Evolutionary conservation across 2,797 vertebrate species (phyloP).

Genomic region (Pantherophis alleghaniensis): DNA sequence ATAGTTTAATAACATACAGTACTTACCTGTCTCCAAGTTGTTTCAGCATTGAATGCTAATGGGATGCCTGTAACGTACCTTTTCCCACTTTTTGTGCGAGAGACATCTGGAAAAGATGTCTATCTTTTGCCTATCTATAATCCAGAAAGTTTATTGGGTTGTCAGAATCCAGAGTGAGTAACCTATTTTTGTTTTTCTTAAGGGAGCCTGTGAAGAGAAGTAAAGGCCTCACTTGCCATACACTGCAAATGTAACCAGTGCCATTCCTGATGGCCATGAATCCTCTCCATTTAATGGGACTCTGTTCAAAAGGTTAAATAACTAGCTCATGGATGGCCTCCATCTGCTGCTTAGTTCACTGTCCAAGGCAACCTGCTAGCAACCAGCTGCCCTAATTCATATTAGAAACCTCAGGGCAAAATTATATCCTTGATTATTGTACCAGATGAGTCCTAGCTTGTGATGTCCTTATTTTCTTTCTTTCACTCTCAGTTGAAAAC

Average conservation of each 20-base stretch:
- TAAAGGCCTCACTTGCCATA: not conserved
- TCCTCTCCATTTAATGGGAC: conserved; percentile 42
- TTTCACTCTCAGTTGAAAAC: not conserved
- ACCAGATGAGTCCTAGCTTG: not conserved
- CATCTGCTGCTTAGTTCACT: conserved; percentile 25
- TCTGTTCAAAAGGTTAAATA: conserved; percentile 19
- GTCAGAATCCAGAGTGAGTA: not conserved
- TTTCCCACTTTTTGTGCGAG: too few species aligned
- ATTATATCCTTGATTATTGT: conserved; percentile 37
- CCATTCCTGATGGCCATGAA: not conserved
- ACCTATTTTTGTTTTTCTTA: not conserved
- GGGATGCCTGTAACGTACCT: not conserved
- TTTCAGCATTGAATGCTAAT: not conserved
- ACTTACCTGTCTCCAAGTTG: not conserved
- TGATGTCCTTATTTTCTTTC: not conserved
- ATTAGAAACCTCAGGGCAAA: conserved; percentile 45
- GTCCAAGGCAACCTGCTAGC: conserved; percentile 35
- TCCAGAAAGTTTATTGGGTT: not conserved
- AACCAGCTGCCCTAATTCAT: conserved; percentile 54
- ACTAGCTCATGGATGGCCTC: conserved; percentile 2
- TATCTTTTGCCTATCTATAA: not conserved
- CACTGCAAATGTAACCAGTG: not conserved
- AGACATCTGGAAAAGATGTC: not conserved
- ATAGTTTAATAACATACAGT: not conserved
- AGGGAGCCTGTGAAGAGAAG: not conserved